A percentile compares a stretch with the other conserved stretches of the same genome.
phyloP scores from a whole-genome alignment of 2,113 vertebrate genomes.

The Asarcornis scutulata region DNA sequence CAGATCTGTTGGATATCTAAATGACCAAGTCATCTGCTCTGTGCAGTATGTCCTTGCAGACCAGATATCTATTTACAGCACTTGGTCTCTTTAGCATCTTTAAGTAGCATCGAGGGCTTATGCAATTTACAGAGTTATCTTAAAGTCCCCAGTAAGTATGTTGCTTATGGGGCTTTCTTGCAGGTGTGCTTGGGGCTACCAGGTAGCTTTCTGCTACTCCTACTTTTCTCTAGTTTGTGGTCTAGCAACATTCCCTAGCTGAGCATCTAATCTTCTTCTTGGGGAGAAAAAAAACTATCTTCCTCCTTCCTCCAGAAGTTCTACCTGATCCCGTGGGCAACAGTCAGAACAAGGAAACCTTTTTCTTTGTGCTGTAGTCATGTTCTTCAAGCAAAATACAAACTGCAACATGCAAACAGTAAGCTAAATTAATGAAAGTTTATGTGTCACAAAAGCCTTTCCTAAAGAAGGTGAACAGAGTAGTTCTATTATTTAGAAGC shows the following conservation, averaged over 20 bases:
- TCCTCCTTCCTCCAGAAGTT: constrained; percentile 61
- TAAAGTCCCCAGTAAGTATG: not conserved
- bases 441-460: not conserved
- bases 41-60: not conserved
- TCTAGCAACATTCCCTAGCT: not conserved
- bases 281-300: constrained; percentile 23
- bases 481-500: not conserved
- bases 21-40: not conserved
- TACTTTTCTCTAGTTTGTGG: not conserved
- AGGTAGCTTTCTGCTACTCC: not conserved
- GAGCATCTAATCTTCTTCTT: not conserved
- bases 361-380: constrained; percentile 57
- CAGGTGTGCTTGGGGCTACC: not conserved
- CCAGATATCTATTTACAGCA: not conserved
- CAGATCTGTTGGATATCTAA: not conserved
- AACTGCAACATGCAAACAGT: constrained; percentile 49
- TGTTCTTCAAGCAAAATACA: constrained; percentile 64
- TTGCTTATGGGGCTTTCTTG: not conserved
- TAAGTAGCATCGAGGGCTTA: not conserved
- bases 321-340: constrained; percentile 41
- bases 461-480: not conserved
- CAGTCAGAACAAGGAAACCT: constrained; percentile 54
- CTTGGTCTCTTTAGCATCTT: not conserved
- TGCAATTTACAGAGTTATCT: not conserved
- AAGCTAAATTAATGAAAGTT: constrained; percentile 33